Evolutionary conservation across 1,140 invertebrate species (phyloP), one percentile per base, ranked within the genome.

Genomic region (Delia radicum): DNA sequence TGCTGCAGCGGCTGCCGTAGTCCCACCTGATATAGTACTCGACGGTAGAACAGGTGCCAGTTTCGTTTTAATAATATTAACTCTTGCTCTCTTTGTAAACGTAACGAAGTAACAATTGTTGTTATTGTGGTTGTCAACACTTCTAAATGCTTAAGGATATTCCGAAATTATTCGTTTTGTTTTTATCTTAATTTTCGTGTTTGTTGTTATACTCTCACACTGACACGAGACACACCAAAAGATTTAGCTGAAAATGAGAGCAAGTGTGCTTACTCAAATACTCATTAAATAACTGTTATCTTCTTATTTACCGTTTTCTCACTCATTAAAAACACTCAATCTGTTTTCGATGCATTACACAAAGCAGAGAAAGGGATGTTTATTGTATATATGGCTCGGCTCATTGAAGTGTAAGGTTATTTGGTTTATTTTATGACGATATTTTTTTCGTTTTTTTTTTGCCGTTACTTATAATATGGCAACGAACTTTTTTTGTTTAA

Each of bases 11-110:
- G 48, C 75, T 13, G 74, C 42, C 31, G 77, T 61, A 24, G 74
- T 13, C 29, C 46, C 63, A 67, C 62, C 33, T 37, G 28, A 46
- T 29, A 27, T 37, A 13, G n/a, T 76, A 75, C 78, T 79, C 55
- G 72, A 77, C 3, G 83, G 83, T 74, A 85, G 69, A 76, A 85
- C 83, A 55, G 83, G 83, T 78, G 83, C 83, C 83, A 85, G 83
- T 76, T 79, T 85, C 75, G 21, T 74, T 63, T 42, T 77, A 27
- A 55, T 65, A 29, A 8, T 73, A 24, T 13, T 24, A 42, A 33
- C 33, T 1, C 13, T 3, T 24, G 28, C 12, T 13, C 33, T 27
- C n/a, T n/a, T n/a, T n/a, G n/a, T n/a, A n/a, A n/a, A n/a, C n/a
- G n/a, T n/a, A n/a, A n/a, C n/a, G n/a, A n/a, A n/a, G n/a, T n/a